Conservation (phyloP, 1,140 invertebrate genomes). For the Riptortus pedestris region DNA sequence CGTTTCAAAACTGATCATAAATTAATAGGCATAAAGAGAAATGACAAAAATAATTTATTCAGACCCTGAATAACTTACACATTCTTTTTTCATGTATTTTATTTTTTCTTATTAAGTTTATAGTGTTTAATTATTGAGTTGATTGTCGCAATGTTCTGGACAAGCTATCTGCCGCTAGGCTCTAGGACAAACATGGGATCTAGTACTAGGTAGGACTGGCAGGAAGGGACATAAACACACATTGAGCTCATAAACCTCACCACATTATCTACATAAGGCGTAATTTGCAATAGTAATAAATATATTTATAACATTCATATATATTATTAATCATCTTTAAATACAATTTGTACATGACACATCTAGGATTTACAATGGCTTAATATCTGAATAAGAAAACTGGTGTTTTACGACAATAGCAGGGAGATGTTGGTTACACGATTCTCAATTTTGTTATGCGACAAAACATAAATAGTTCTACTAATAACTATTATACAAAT, state of each 20-base stretch:
- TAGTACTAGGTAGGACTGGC: not conserved
- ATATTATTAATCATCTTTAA: not conserved
- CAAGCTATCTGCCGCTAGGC: not conserved
- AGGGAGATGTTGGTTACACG: too few relatives aligned
- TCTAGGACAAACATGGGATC: not conserved
- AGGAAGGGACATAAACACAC: not conserved
- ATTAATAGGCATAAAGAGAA: too few relatives aligned
- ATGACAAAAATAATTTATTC: too few relatives aligned
- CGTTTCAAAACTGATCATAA: too few relatives aligned
- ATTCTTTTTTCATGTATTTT: too few relatives aligned
- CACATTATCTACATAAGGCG: conserved; percentile 8
- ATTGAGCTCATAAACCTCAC: conserved; percentile 16
- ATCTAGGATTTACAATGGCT: not conserved
- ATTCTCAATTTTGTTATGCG: too few relatives aligned
- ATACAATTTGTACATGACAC: conserved; percentile 4
- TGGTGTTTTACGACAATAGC: not conserved
- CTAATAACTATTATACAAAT: too few relatives aligned
- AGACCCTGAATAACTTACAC: too few relatives aligned
- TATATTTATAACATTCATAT: conserved; percentile 4
- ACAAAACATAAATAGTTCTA: too few relatives aligned
- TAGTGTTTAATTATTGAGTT: too few relatives aligned
- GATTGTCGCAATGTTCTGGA: conserved; percentile 9
- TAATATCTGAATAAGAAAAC: not conserved
- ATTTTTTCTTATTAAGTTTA: too few relatives aligned
- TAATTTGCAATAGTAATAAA: conserved; percentile 13